Conservation (phyloP, 2,888 invertebrate species). For the Aradus depressus region DNA sequence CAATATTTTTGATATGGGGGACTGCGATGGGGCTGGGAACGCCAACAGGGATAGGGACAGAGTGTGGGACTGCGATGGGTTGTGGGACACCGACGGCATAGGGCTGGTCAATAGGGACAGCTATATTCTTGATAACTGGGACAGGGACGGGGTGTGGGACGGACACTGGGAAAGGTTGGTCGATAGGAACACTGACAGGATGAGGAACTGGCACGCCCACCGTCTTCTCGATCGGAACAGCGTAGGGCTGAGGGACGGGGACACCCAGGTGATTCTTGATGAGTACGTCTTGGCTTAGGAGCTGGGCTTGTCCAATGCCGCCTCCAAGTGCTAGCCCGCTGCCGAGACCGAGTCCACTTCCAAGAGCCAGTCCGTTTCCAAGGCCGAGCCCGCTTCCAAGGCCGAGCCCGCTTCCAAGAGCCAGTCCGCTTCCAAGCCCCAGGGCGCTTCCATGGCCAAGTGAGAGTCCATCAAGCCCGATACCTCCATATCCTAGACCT, state of each 20-base stretch:
- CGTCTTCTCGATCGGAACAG: conserved; percentile 32
- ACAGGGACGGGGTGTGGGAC: conserved; percentile 30
- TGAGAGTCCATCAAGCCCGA: no score
- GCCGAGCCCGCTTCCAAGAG: neutral
- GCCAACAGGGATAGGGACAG: conserved; percentile 42
- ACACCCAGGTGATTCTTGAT: conserved; percentile 26
- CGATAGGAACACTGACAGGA: conserved; percentile 30
- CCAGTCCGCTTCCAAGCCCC: neutral
- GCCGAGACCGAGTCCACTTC: conserved; percentile 1
- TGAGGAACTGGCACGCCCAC: conserved; percentile 30
- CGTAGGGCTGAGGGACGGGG: conserved; percentile 30
- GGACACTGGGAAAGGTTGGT: conserved; percentile 28
- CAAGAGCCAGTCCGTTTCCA: neutral
- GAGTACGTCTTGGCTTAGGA: conserved; percentile 17
- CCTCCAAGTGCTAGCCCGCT: neutral
- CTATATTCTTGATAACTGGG: conserved; percentile 29
- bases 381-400: neutral
- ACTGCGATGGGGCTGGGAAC: conserved; percentile 36
- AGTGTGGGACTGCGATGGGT: conserved; percentile 35
- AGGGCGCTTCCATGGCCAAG: no score
- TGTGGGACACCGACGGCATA: conserved; percentile 41
- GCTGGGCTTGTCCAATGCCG: neutral
- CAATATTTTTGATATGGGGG: conserved; percentile 41
- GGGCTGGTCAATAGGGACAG: conserved; percentile 37
- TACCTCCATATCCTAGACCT: no score